Percentiles rank a stretch among this genome's conserved stretches.
Evolutionary conservation across 2,797 vertebrate genomes (phyloP).

Genomic region (Emydoidea blandingii): DNA sequence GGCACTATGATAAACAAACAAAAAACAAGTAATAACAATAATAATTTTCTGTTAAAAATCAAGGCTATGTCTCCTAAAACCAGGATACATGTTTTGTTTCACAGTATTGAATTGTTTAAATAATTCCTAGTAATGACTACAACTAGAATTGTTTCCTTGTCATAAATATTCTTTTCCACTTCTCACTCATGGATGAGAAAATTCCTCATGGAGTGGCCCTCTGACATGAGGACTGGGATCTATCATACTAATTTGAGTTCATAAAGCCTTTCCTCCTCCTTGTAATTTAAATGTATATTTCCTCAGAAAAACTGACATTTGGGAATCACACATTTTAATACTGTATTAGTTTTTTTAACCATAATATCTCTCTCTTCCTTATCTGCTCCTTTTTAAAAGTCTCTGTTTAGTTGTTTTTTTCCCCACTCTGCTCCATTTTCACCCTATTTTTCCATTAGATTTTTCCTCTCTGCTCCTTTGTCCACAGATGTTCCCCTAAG

Average conservation of each 20-base stretch:
- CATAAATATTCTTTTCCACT: background rate
- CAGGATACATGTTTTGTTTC: slow-evolving; percentile 6
- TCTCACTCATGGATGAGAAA: background rate
- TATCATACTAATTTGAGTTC: background rate
- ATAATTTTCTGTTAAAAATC: background rate
- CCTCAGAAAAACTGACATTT: background rate
- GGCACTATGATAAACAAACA: background rate
- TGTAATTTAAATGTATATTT: background rate
- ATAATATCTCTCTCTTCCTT: background rate
- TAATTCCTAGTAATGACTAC: background rate
- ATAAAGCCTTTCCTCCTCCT: background rate
- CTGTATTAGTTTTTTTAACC: background rate
- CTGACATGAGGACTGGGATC: background rate
- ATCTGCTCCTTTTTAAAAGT: background rate
- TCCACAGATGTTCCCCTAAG: background rate
- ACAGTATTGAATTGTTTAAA: slow-evolving; percentile 23
- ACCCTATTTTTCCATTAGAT: background rate
- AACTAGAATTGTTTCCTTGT: background rate
- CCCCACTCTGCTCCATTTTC: background rate
- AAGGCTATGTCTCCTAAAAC: background rate
- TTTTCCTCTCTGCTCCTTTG: background rate
- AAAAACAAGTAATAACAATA: background rate
- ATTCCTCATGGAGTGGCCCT: background rate
- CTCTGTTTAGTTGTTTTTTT: background rate
- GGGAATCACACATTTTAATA: background rate